Evolutionary conservation across 2,797 vertebrate species (phyloP).

Genomic region (Moxostoma hubbsi): DNA sequence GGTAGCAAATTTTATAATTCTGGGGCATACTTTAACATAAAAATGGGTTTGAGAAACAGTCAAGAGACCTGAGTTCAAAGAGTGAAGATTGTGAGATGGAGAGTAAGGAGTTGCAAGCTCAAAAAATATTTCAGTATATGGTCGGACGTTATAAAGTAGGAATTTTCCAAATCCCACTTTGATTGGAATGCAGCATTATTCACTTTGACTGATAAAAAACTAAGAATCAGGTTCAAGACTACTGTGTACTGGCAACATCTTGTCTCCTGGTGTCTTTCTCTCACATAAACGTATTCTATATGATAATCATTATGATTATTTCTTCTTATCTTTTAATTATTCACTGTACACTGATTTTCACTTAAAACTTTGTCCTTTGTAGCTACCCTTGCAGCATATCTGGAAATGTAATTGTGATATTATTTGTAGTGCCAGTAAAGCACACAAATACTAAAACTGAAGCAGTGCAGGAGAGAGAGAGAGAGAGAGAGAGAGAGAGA

Average conservation of each 20-base stretch:
- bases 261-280: not conserved
- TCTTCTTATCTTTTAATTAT: conserved; percentile 9
- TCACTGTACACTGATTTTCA: not conserved
- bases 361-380: not conserved
- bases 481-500: too few relatives aligned
- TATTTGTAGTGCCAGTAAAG: conserved; percentile 12
- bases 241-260: not conserved
- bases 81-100: too few relatives aligned
- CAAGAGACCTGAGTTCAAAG: too few relatives aligned
- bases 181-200: not conserved
- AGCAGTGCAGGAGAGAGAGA: not conserved
- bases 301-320: not conserved
- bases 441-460: not conserved
- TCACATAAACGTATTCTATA: not conserved
- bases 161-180: not conserved
- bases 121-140: not conserved
- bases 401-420: not conserved
- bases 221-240: not conserved
- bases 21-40: too few relatives aligned
- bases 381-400: conserved; percentile 1
- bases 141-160: not conserved
- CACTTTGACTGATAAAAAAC: not conserved
- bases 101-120: too few relatives aligned
- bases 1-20: too few relatives aligned
- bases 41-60: too few relatives aligned